Conservation (phyloP, 2,888 invertebrate genomes). For the Orgyia antiqua region DNA sequence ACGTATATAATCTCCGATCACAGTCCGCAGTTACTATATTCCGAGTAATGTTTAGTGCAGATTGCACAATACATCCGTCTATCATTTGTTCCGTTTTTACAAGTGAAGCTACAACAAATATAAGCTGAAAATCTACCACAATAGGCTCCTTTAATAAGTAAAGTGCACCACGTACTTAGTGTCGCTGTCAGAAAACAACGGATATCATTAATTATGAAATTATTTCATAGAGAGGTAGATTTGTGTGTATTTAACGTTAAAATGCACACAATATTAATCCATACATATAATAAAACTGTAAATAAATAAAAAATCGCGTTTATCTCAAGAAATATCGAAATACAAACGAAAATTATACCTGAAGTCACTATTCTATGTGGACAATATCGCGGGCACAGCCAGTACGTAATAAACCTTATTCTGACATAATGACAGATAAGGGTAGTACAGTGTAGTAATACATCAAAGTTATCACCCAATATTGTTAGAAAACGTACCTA, state of each 20-base stretch:
- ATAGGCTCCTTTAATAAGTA: constrained; percentile 37
- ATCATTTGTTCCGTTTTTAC: constrained; percentile 38
- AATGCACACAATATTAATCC: too few species aligned
- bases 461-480: constrained; percentile 13
- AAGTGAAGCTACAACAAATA: constrained; percentile 30
- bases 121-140: constrained; percentile 27
- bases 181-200: too few species aligned
- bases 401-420: constrained; percentile 46
- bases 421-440: constrained; percentile 43
- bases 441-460: constrained; percentile 25
- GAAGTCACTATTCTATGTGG: too few species aligned
- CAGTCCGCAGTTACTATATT: constrained; percentile 11
- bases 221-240: too few species aligned
- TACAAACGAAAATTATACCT: too few species aligned
- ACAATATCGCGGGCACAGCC: too few species aligned
- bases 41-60: constrained; percentile 34
- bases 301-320: too few species aligned
- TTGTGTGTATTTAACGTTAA: too few species aligned
- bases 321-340: too few species aligned
- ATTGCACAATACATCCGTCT: constrained; percentile 48
- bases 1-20: constrained; percentile 9
- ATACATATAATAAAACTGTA: too few species aligned
- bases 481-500: background rate
- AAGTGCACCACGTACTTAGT: constrained; percentile 32
- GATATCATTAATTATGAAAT: too few species aligned